phyloP scores from a whole-genome alignment of 2,797 vertebrate species.

The Clarias laeviceps region DNA sequence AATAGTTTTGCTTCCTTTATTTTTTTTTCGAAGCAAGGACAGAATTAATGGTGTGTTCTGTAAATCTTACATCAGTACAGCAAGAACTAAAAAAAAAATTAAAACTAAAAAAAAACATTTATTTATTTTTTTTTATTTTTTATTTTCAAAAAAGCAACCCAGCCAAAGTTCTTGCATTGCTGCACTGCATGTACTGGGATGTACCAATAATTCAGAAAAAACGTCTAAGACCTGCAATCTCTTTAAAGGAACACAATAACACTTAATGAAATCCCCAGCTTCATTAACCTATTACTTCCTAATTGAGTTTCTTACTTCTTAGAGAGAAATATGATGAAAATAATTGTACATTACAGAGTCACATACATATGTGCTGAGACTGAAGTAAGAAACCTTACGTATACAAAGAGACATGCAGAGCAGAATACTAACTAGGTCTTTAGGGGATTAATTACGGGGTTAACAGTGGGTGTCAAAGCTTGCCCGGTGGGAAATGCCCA shows the following conservation, averaged over 20 bases:
- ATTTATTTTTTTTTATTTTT: too few species aligned
- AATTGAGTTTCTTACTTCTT: neutral
- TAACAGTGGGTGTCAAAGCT: slow-evolving; percentile 53
- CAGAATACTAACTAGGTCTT: slow-evolving; percentile 39
- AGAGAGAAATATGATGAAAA: neutral
- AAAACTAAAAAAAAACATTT: too few species aligned
- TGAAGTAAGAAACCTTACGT: slow-evolving; percentile 29
- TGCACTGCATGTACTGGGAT: neutral
- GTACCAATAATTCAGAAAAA: neutral
- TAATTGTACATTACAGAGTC: slow-evolving; percentile 35
- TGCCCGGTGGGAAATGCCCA: slow-evolving; percentile 43
- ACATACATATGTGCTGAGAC: neutral
- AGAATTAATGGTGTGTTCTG: neutral
- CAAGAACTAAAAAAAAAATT: too few species aligned
- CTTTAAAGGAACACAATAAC: neutral
- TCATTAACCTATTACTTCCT: neutral
- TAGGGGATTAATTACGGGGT: slow-evolving; percentile 53
- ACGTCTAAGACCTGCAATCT: neutral
- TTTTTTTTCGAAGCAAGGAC: neutral
- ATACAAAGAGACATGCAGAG: slow-evolving; percentile 36
- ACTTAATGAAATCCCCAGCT: neutral
- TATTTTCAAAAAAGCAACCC: slow-evolving; percentile 15
- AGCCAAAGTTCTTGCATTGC: neutral
- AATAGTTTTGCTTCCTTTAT: neutral
- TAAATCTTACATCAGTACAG: neutral